Evolutionary conservation across 2,888 invertebrate species (phyloP), one percentile per base, ranked within the genome.

Genomic region (Pseudococcus jackbeardsleyi): DNA sequence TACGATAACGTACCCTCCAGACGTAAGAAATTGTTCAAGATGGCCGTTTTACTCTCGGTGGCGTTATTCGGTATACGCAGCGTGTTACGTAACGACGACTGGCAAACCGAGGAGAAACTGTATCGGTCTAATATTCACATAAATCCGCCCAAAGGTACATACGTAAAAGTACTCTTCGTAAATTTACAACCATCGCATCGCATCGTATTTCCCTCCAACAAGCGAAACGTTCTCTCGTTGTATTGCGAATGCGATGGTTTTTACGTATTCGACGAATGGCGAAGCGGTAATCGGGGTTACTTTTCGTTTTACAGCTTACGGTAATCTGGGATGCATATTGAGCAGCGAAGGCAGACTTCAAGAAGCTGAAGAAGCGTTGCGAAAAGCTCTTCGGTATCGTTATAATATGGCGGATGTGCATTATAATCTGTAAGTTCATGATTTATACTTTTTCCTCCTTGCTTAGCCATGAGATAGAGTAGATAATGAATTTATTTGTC

Each of bases 391-490:
- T 90, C 94, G 95, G 91, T 95, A 96, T 93, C 94, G 98, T 91
- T 96, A 96, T 91, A 99, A 98, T 93, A 99, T 99, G 98, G 99
- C 99, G 89, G 99, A 99, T 92, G 98, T 98, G 89, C 98, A 99
- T 93, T 99, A 99, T 92, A 99, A 99, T 93, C 88, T 90, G 90
- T 91, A 89, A 91, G 90, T 90, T 15, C 15, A 3, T 54, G 17
- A 54, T 12, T 7, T 54, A 0, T 59, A 59, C 19, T 19, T 59
- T 19, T 59, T 59, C 11, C 7, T 59, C 11, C 17, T 50, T 1
- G 8, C 26, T 33, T 33, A 3, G 26, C 3, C 26, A 33, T 33
- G 26, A 33, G 26, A 33, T 33, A 33, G 26, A 1, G 1, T 33
- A 33, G 26, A 33, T 33, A 33, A 33, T 33, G 26, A 33, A 33